Conservation (phyloP, 2,797 vertebrate species). For the Lateolabrax maculatus region DNA sequence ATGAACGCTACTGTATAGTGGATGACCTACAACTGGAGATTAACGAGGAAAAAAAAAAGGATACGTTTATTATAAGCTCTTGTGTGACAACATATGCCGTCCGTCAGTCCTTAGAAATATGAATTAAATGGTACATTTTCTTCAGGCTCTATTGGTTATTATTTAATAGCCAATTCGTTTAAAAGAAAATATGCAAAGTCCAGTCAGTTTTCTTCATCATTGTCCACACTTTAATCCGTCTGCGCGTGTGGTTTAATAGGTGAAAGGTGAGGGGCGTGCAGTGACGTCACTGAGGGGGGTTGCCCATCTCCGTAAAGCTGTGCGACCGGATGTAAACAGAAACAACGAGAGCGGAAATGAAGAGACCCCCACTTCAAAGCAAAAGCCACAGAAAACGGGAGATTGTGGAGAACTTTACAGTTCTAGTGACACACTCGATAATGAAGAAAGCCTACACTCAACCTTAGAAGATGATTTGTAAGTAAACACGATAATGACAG, state of each 20-base stretch:
- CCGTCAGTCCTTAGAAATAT: neutral
- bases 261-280: constrained; percentile 80
- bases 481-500: neutral
- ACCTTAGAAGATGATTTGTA: neutral
- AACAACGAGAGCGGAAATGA: constrained; percentile 32
- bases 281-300: constrained; percentile 65
- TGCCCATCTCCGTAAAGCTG: constrained; percentile 19
- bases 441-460: neutral
- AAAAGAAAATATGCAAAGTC: neutral
- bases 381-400: constrained; percentile 18
- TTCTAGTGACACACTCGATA: neutral
- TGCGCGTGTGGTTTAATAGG: constrained; percentile 54
- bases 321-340: neutral
- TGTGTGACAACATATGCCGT: neutral
- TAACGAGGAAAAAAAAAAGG: too few species aligned
- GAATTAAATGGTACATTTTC: neutral
- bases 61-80: neutral
- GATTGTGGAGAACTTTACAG: neutral
- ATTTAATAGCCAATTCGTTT: neutral
- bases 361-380: constrained; percentile 42
- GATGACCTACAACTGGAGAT: neutral
- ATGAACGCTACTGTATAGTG: neutral
- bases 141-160: neutral
- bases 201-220: neutral
- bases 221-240: neutral